Evolutionary conservation across 2,113 vertebrate genomes (phyloP).

Genomic region (Antechinus stuartii): DNA sequence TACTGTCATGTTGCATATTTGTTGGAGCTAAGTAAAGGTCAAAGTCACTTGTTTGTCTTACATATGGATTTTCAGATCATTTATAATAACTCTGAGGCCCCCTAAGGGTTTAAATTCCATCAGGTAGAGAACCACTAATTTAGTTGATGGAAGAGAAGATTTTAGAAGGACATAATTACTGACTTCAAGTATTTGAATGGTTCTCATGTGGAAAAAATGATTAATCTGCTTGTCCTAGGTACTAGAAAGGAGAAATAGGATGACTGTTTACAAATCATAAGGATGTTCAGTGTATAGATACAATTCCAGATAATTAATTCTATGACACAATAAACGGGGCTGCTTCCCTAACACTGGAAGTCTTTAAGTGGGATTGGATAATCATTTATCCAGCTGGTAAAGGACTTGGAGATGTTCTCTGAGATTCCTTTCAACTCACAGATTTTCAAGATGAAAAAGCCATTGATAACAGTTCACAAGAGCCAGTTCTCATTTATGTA

Average conservation of each 20-base stretch:
- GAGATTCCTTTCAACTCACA: neutral
- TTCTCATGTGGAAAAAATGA: neutral
- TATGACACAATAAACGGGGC: neutral
- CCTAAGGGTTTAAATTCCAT: neutral
- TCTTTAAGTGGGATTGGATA: neutral
- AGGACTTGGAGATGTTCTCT: neutral
- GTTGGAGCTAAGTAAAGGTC: neutral
- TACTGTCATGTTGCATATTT: neutral
- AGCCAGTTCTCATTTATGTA: neutral
- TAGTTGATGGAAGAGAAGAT: neutral
- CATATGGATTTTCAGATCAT: neutral
- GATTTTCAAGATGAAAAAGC: neutral
- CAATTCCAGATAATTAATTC: neutral
- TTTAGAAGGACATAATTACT: neutral
- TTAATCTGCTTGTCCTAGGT: neutral
- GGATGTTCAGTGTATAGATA: neutral
- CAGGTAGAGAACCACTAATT: neutral
- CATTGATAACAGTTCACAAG: neutral
- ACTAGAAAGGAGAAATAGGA: neutral
- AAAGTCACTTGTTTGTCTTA: neutral
- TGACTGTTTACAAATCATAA: neutral
- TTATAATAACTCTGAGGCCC: neutral
- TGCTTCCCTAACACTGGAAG: neutral
- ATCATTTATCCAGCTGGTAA: neutral
- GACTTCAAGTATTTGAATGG: neutral